Evolutionary conservation across 1,140 invertebrate genomes (phyloP).

Genomic region (Fopius arisanus): DNA sequence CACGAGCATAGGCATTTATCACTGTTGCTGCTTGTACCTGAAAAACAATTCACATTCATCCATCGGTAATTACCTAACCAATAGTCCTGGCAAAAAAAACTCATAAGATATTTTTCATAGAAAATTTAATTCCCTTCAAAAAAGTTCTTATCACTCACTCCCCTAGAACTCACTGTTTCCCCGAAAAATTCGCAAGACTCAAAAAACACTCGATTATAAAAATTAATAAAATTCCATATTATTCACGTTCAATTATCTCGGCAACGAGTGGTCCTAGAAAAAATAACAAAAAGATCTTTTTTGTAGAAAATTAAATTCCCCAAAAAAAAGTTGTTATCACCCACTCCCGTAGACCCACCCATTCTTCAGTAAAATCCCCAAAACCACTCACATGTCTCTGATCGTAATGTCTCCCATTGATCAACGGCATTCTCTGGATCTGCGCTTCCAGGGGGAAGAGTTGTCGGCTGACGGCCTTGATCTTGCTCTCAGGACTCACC

Average conservation of each 20-base stretch:
- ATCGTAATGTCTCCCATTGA: slow-evolving; percentile 46
- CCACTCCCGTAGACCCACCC: no score
- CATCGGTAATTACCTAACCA: neutral
- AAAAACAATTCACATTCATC: neutral
- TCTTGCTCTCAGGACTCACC: slow-evolving; percentile 34
- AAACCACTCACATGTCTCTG: slow-evolving; percentile 52
- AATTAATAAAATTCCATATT: no score
- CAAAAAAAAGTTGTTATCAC: no score
- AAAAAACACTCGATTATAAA: no score
- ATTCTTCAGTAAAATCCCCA: neutral
- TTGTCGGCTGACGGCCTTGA: slow-evolving; percentile 46
- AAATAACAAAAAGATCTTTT: no score
- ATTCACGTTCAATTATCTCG: neutral
- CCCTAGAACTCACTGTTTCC: no score
- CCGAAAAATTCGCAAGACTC: neutral
- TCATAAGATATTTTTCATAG: no score
- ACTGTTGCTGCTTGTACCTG: slow-evolving; percentile 71
- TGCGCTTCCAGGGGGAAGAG: slow-evolving; percentile 53
- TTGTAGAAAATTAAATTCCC: no score
- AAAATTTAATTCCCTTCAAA: no score
- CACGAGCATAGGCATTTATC: slow-evolving; percentile 79
- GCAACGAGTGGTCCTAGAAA: no score
- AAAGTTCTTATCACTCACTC: no score
- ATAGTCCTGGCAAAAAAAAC: no score
- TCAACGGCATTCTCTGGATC: slow-evolving; percentile 41